These are phyloP conservation scores for Acipenser oxyrinchus DNA, from an alignment of 2,797 vertebrate genomes.

Conservation along the genomic window DNA sequence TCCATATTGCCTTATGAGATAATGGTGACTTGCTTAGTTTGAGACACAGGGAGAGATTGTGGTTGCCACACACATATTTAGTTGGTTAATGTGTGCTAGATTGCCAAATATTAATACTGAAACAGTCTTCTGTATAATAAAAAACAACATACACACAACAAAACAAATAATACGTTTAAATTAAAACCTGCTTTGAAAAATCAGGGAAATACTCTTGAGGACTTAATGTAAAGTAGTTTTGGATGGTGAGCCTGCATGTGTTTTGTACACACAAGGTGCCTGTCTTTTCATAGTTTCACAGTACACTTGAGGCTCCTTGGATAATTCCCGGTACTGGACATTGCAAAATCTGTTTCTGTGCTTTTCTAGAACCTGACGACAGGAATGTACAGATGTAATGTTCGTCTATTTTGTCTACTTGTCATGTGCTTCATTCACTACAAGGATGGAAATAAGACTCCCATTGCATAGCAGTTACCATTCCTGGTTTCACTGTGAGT, in stretches of 20 bases:
- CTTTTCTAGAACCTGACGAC: no score
- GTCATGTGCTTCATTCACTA: no score
- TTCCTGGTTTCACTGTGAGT: no score
- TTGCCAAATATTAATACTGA: constrained; percentile 8
- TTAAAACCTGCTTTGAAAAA: constrained; percentile 44
- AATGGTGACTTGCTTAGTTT: constrained; percentile 23
- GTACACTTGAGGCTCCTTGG: no score
- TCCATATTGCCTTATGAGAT: constrained; percentile 35
- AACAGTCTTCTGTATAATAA: constrained; percentile 3
- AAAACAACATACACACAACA: constrained; percentile 27
- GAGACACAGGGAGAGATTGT: background rate
- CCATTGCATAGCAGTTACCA: no score
- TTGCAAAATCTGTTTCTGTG: no score
- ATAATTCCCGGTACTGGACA: no score
- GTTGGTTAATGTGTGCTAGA: constrained; percentile 10
- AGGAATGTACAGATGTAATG: no score
- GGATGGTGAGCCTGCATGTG: constrained; percentile 25
- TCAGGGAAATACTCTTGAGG: constrained; percentile 36
- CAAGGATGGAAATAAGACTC: no score
- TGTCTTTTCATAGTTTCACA: no score
- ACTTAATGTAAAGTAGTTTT: constrained; percentile 44
- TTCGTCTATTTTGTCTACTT: no score
- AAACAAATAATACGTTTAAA: constrained; percentile 15
- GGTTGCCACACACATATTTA: constrained; percentile 29
- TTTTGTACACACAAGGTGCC: no score